phyloP scores from a whole-genome alignment of 1,140 invertebrate genomes.

The Tribolium madens region DNA sequence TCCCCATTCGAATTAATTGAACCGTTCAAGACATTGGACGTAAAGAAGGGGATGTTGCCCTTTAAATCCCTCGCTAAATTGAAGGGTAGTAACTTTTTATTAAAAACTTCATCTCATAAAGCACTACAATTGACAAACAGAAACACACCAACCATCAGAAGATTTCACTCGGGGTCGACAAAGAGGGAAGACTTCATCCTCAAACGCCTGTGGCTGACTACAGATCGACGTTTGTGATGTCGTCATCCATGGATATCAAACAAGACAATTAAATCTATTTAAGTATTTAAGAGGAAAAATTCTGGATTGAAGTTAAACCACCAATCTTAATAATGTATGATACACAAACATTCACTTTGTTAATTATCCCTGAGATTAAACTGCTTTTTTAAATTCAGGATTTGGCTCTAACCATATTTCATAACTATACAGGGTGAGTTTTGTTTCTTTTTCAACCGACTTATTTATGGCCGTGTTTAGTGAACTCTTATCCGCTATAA shows the following conservation, averaged over 20 bases:
- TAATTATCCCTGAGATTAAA: constrained; percentile 14
- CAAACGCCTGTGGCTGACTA: constrained; percentile 15
- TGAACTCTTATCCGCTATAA: constrained; percentile 25
- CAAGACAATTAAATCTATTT: constrained; percentile 38
- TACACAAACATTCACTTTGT: neutral
- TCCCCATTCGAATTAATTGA: constrained; percentile 37
- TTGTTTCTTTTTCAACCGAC: neutral
- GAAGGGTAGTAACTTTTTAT: constrained; percentile 35
- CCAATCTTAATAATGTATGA: neutral
- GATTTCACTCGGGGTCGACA: neutral
- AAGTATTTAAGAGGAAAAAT: constrained; percentile 9
- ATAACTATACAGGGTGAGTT: constrained; percentile 10
- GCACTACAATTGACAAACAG: constrained; percentile 31
- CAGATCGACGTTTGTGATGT: constrained; percentile 27
- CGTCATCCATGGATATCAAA: constrained; percentile 34
- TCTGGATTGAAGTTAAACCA: neutral
- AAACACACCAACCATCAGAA: constrained; percentile 14
- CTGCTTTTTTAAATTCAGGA: constrained; percentile 23
- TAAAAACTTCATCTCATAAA: constrained; percentile 36
- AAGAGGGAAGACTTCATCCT: constrained; percentile 9
- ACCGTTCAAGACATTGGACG: constrained; percentile 37
- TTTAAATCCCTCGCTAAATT: constrained; percentile 24
- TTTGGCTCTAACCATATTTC: neutral
- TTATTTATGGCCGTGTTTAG: constrained; percentile 33
- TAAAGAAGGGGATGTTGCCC: constrained; percentile 25